Evolutionary conservation across 2,888 invertebrate genomes (phyloP).

Genomic region (Catocala fraxini): DNA sequence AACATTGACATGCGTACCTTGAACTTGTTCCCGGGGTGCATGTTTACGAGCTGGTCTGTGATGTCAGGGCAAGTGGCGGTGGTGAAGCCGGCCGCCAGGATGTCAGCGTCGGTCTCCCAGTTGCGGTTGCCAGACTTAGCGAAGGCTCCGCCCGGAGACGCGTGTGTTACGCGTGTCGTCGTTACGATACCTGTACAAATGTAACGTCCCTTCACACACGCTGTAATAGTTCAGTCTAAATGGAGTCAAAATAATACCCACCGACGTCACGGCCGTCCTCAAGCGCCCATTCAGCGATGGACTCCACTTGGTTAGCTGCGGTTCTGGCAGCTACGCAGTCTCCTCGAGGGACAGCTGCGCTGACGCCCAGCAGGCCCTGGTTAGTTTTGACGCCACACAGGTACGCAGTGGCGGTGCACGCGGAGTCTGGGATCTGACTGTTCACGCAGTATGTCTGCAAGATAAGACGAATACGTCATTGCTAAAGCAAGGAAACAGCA

Average conservation of each 20-base stretch:
- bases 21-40: conserved; percentile 89
- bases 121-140: conserved; percentile 90
- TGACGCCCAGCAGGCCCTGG: conserved; percentile 89
- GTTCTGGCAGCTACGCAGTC: conserved; percentile 88
- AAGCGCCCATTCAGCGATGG: conserved; percentile 90
- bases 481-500: no score
- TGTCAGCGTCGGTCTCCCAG: conserved; percentile 91
- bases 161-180: conserved; percentile 92
- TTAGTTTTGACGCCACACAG: conserved; percentile 90
- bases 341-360: conserved; percentile 86
- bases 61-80: conserved; percentile 83
- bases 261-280: conserved; percentile 74
- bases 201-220: no score
- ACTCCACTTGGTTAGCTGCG: conserved; percentile 85
- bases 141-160: conserved; percentile 91
- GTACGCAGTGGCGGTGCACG: conserved; percentile 91
- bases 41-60: conserved; percentile 89
- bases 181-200: conserved; percentile 89
- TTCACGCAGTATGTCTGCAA: conserved; percentile 87
- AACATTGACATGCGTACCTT: conserved; percentile 79
- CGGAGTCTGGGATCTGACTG: conserved; percentile 91
- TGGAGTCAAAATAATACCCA: conserved; percentile 23
- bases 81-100: conserved; percentile 57
- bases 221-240: no score
- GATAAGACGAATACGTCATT: not conserved